phyloP scores from a whole-genome alignment of 35 echinoderm and acorn worm genomes.

The Holothuria glaberrima region DNA sequence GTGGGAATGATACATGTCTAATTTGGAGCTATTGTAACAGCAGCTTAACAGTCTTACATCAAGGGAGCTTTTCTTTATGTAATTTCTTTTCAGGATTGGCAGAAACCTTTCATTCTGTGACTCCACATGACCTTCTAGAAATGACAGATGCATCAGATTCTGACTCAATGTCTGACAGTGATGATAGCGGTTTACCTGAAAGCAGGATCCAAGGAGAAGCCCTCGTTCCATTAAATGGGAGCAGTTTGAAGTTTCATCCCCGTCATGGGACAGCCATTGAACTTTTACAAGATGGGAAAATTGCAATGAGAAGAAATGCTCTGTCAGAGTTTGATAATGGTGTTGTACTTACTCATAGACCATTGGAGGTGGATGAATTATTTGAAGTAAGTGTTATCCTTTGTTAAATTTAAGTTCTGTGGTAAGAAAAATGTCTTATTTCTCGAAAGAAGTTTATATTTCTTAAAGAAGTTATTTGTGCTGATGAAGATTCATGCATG shows the following conservation, averaged over 20 bases:
- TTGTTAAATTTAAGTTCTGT: neutral
- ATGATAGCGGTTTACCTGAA: slow-evolving; percentile 27
- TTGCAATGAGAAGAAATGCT: slow-evolving; percentile 80
- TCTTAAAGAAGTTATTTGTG: no score
- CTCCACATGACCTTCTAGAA: neutral
- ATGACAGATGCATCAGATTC: slow-evolving; percentile 56
- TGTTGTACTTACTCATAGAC: slow-evolving; percentile 91
- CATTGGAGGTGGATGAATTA: slow-evolving; percentile 84
- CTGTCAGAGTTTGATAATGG: slow-evolving; percentile 98
- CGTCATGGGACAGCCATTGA: slow-evolving; percentile 78
- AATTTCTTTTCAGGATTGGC: slow-evolving; percentile 16
- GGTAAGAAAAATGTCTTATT: no score
- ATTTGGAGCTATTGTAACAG: no score
- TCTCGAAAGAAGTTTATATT: no score
- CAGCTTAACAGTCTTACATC: no score
- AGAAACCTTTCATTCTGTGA: slow-evolving; percentile 47
- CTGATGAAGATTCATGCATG: no score
- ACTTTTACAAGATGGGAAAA: slow-evolving; percentile 62
- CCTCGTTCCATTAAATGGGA: slow-evolving; percentile 38
- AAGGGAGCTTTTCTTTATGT: neutral
- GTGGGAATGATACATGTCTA: no score
- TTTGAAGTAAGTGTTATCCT: slow-evolving; percentile 80
- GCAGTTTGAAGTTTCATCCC: slow-evolving; percentile 71
- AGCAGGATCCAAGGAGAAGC: neutral
- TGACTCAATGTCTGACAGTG: slow-evolving; percentile 42